Evolutionary conservation across 1,140 invertebrate genomes (phyloP), one percentile per base, ranked within the genome.

Genomic region (Matsumurasca onukii): DNA sequence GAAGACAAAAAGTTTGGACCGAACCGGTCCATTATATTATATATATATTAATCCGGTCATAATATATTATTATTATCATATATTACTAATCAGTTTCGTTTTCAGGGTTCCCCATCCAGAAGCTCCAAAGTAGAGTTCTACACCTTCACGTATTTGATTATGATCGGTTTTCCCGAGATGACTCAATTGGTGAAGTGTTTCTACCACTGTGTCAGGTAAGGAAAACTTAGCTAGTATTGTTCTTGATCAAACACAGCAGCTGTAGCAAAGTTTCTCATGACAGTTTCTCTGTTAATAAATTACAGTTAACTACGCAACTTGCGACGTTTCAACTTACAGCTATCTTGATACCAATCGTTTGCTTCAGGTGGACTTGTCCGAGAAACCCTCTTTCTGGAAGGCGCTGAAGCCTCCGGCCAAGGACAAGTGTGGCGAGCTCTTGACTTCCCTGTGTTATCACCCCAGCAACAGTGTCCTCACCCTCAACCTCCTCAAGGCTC

Each of bases 111-210:
- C 84, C 86, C 1, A 83, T 88, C 62, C 85, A 87, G 73, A 87
- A 88, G 74, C 76, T 88, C 25, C 85, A 88, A 74, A 85, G 84
- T 72, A 81, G 86, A 73, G 86, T 96, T 34, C 82, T 98, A 30
- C 94, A 97, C 80, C 86, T 98, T 48, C 95, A 98, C 78, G 94
- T 97, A 9, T 96, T 97, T 80, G 95, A 97, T 80, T 97, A 97
- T 81, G 94, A 97, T 82, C 86, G 95, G 73, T 97, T 97, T 80
- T 97, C 93, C 22, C 84, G 94, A 73, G 95, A 97, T 78, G 95
- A 97, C 78, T 96, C 94, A 20, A 97, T 97, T 78, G 95, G 95
- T n/a, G 95, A 97, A 80, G 92, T 97, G 64, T 95, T 97, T 79
- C 79, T 97, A 70, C 95, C 95, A 5, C 83, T 97, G 15, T 95